phyloP scores from a whole-genome alignment of 2,113 vertebrate genomes.

The Axis porcinus region DNA sequence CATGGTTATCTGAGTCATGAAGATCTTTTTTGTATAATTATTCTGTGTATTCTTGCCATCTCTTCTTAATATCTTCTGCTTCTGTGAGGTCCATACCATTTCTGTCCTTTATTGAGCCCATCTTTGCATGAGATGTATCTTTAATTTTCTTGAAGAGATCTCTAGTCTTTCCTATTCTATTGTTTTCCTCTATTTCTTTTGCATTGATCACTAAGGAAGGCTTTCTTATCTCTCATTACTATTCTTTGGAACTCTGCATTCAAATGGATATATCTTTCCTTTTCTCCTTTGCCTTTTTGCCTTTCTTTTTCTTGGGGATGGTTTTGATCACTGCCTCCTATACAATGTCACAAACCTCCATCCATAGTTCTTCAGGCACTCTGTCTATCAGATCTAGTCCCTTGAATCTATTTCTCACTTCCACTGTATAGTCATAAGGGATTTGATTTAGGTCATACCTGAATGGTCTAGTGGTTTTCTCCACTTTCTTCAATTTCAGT shows the following conservation, averaged over 20 bases:
- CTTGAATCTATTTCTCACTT: background rate
- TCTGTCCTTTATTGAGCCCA: background rate
- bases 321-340: background rate
- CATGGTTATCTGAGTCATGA: background rate
- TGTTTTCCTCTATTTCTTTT: background rate
- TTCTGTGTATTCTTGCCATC: background rate
- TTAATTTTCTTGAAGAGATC: background rate
- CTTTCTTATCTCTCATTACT: background rate
- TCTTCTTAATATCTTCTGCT: background rate
- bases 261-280: background rate
- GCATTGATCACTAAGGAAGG: background rate
- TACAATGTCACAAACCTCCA: background rate
- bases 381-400: background rate
- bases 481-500: background rate
- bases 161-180: background rate
- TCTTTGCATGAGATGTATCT: background rate
- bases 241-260: background rate
- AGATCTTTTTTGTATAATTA: background rate
- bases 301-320: background rate
- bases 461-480: background rate
- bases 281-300: background rate
- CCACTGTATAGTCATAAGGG: background rate
- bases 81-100: background rate
- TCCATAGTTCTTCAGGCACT: background rate
- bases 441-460: background rate